phyloP scores from a whole-genome alignment of 2,797 vertebrate species.

The Mormyrus proboscirostris region DNA sequence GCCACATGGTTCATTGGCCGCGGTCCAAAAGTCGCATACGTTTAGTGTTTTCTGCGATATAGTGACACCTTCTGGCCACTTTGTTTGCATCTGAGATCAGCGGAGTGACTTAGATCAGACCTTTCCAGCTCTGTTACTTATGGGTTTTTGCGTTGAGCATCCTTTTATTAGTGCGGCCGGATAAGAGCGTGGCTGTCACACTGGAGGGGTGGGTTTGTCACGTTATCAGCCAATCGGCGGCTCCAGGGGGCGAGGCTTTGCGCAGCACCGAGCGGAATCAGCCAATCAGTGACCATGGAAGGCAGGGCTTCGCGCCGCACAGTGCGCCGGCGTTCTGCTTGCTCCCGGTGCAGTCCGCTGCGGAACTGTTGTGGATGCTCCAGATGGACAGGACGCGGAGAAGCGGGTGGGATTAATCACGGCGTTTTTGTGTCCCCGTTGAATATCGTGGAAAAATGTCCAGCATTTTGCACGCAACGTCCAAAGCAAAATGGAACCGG shows the following conservation, averaged over 20 bases:
- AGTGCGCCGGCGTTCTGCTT: neutral
- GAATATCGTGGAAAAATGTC: constrained; percentile 56
- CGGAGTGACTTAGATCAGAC: neutral
- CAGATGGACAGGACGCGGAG: constrained; percentile 45
- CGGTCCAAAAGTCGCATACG: neutral
- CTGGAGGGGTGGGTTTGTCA: neutral
- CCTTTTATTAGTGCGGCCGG: neutral
- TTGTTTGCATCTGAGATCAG: neutral
- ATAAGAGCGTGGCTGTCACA: neutral
- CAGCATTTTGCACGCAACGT: constrained; percentile 68
- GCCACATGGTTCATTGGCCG: neutral
- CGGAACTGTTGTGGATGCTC: neutral
- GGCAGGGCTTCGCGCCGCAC: neutral
- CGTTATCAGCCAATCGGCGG: neutral
- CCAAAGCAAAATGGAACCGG: constrained; percentile 69
- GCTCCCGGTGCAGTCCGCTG: neutral
- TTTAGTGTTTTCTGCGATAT: neutral
- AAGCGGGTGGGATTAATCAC: constrained; percentile 22
- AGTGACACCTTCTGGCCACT: neutral
- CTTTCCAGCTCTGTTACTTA: neutral
- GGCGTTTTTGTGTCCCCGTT: constrained; percentile 2
- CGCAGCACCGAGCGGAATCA: neutral
- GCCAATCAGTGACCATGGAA: neutral
- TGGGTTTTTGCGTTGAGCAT: neutral
- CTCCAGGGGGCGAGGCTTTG: neutral